A percentile compares a stretch with the other conserved stretches of the same genome.
phyloP scores from a whole-genome alignment of 2,113 vertebrate genomes.

The Crypturellus undulatus region DNA sequence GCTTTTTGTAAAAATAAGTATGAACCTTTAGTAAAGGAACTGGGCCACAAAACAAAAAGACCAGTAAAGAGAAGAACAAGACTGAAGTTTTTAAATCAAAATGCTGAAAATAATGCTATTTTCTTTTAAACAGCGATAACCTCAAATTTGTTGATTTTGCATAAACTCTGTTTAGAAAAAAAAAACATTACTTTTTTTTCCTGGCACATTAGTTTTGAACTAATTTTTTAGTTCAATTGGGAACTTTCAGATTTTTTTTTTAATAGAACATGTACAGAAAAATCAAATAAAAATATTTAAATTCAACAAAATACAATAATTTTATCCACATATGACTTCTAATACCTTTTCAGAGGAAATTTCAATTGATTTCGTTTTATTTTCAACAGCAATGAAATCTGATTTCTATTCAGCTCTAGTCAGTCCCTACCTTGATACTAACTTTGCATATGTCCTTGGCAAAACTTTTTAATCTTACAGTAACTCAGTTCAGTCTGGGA shows the following conservation, averaged over 20 bases:
- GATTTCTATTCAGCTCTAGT: not conserved
- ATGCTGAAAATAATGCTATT: accelerated
- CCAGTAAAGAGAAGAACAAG: not conserved
- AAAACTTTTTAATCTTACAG: constrained; percentile 51
- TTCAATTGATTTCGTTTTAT: not conserved
- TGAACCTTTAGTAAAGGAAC: not conserved
- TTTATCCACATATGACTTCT: not conserved
- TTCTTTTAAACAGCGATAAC: not conserved
- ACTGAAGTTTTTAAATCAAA: not conserved
- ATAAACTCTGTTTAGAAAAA: not conserved
- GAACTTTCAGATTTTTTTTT: not conserved
- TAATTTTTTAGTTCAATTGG: too few species aligned
- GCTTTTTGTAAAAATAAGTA: not conserved
- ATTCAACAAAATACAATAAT: not conserved
- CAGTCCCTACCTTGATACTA: not conserved
- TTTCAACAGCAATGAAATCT: not conserved
- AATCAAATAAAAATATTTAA: not conserved
- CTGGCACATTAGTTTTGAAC: not conserved
- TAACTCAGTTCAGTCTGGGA: not conserved
- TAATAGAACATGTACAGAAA: not conserved
- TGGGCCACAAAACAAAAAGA: not conserved
- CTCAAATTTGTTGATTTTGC: not conserved
- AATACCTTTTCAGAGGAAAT: not conserved
- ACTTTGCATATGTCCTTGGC: constrained; percentile 10
- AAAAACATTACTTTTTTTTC: not conserved